Percentiles rank a stretch among this genome's conserved stretches.
These are phyloP conservation scores for Ceraclea dissimilis DNA, from an alignment of 2,888 invertebrate genomes.

Conservation along the genomic window DNA sequence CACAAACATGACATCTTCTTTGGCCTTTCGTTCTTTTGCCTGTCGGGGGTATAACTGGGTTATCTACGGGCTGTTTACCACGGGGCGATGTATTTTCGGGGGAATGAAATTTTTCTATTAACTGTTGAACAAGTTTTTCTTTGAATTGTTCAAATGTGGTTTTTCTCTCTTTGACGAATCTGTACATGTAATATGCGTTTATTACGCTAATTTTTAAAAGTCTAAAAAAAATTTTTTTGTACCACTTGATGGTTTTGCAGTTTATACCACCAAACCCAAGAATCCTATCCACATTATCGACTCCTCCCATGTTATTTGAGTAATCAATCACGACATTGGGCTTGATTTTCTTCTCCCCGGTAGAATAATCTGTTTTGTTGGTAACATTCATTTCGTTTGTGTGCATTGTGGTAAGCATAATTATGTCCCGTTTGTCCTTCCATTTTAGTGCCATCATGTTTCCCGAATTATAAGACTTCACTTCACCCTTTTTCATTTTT, in stretches of 20 bases:
- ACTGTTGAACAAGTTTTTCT: constrained; percentile 20
- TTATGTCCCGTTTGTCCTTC: constrained; percentile 29
- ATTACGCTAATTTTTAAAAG: constrained; percentile 25
- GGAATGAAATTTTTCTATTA: constrained; percentile 21
- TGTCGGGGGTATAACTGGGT: constrained; percentile 3
- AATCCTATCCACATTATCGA: constrained; percentile 28
- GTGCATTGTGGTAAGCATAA: constrained; percentile 27
- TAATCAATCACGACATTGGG: constrained; percentile 29
- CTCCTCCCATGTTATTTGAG: constrained; percentile 28
- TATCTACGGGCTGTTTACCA: constrained; percentile 2
- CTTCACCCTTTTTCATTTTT: constrained; percentile 22
- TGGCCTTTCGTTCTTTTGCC: constrained; percentile 11
- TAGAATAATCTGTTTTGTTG: constrained; percentile 19
- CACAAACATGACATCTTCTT: constrained; percentile 18
- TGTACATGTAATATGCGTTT: constrained; percentile 25
- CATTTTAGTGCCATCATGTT: constrained; percentile 29
- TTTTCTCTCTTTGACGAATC: constrained; percentile 18
- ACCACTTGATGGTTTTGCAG: constrained; percentile 26
- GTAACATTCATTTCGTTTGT: constrained; percentile 20
- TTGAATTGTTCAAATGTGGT: constrained; percentile 22
- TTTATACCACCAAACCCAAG: constrained; percentile 22
- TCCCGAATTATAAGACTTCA: background rate
- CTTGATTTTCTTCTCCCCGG: constrained; percentile 25
- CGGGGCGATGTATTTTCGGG: constrained; percentile 4
- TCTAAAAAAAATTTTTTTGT: constrained; percentile 29